Evolutionary conservation across 2,888 invertebrate genomes (phyloP).

Genomic region (Gandaritis pyraliata): DNA sequence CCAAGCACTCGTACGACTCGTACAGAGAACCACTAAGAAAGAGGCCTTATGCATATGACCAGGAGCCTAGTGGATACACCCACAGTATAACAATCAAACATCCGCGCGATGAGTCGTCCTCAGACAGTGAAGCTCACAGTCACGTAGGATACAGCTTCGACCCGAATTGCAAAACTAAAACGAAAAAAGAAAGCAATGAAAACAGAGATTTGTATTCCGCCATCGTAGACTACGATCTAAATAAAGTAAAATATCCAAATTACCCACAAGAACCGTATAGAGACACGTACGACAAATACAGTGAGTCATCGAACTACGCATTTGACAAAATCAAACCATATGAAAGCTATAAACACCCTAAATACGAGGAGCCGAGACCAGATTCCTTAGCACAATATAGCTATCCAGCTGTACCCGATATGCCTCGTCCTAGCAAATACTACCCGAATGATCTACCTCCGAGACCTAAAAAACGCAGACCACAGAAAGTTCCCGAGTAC

Average conservation of each 20-base stretch:
- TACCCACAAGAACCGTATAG: slow-evolving; percentile 57
- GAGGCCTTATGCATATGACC: slow-evolving; percentile 62
- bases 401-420: slow-evolving; percentile 63
- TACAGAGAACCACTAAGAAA: slow-evolving; percentile 63
- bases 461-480: slow-evolving; percentile 68
- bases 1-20: slow-evolving; percentile 60
- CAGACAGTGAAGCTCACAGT: slow-evolving; percentile 62
- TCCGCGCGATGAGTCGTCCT: slow-evolving; percentile 61
- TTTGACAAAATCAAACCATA: slow-evolving; percentile 66
- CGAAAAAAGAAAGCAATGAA: slow-evolving; percentile 61
- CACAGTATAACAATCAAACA: slow-evolving; percentile 74
- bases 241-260: slow-evolving; percentile 61
- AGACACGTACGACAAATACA: slow-evolving; percentile 66
- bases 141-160: slow-evolving; percentile 70
- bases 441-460: slow-evolving; percentile 63
- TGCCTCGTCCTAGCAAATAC: slow-evolving; percentile 57
- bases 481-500: slow-evolving; percentile 62
- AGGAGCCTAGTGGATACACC: slow-evolving; percentile 71
- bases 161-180: slow-evolving; percentile 73
- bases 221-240: slow-evolving; percentile 59
- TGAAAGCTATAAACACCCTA: slow-evolving; percentile 59
- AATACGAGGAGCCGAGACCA: slow-evolving; percentile 60
- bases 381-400: slow-evolving; percentile 53
- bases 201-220: slow-evolving; percentile 57
- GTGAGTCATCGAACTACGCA: slow-evolving; percentile 62